phyloP scores from a whole-genome alignment of 2,888 invertebrate genomes.

The Allophyes oxyacanthae region DNA sequence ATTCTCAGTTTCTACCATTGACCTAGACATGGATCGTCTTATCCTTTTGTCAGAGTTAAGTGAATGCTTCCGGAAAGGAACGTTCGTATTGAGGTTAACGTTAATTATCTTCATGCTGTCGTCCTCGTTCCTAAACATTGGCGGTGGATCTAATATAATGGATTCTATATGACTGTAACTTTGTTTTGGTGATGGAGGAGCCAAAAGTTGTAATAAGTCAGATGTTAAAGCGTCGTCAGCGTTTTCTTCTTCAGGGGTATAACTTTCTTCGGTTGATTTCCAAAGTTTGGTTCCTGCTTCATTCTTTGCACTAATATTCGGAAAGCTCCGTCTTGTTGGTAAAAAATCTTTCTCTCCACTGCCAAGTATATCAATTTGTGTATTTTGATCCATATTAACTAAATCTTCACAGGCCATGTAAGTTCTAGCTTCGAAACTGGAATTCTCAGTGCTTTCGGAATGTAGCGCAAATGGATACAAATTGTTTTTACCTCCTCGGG shows the following conservation, averaged over 20 bases:
- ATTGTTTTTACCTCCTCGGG: constrained; percentile 55
- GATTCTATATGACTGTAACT: constrained; percentile 72
- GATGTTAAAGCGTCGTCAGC: constrained; percentile 61
- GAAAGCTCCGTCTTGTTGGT: constrained; percentile 91
- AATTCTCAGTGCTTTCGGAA: constrained; percentile 90
- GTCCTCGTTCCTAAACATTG: constrained; percentile 89
- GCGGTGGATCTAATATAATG: constrained; percentile 88
- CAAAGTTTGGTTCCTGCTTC: constrained; percentile 77
- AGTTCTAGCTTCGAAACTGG: constrained; percentile 88
- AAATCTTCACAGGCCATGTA: constrained; percentile 92
- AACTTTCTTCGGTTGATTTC: constrained; percentile 83
- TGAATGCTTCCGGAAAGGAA: constrained; percentile 88
- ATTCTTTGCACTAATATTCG: constrained; percentile 88
- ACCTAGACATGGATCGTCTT: constrained; percentile 82
- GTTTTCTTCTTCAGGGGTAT: constrained; percentile 64
- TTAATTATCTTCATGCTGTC: constrained; percentile 82
- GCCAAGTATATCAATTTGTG: constrained; percentile 82
- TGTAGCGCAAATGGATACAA: constrained; percentile 79
- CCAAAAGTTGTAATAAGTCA: constrained; percentile 74
- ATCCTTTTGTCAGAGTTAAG: constrained; percentile 90
- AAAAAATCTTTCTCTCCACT: constrained; percentile 76
- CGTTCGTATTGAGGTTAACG: constrained; percentile 78
- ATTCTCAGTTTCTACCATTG: constrained; percentile 81
- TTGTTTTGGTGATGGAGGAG: constrained; percentile 80
- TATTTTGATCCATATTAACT: constrained; percentile 90